Percentiles rank a stretch among this genome's conserved stretches.
Evolutionary conservation across 1,140 invertebrate species (phyloP).

Genomic region (Eurosta solidaginis): DNA sequence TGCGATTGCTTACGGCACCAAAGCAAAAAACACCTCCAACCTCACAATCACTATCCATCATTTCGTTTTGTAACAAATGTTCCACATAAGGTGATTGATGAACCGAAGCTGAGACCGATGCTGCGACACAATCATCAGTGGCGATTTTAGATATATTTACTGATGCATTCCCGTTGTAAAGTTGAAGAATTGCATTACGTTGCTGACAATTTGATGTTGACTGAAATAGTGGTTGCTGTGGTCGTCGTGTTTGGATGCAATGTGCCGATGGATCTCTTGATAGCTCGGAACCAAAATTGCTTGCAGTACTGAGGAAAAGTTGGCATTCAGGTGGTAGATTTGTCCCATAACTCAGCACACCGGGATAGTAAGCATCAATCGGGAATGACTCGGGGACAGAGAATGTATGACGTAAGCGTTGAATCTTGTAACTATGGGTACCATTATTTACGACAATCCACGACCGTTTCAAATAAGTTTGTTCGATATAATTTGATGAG

Average conservation of each 20-base stretch:
- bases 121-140: not conserved
- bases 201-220: not conserved
- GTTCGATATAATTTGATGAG: slow-evolving; percentile 50
- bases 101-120: too few relatives aligned
- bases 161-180: not conserved
- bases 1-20: slow-evolving; percentile 38
- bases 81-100: not conserved
- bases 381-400: slow-evolving; percentile 53
- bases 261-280: slow-evolving; percentile 47
- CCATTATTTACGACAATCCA: slow-evolving; percentile 46
- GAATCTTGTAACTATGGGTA: slow-evolving; percentile 41
- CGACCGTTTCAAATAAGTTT: slow-evolving; percentile 53
- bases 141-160: not conserved
- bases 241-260: not conserved
- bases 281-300: slow-evolving; percentile 54
- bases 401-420: slow-evolving; percentile 54
- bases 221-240: not conserved
- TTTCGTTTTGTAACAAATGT: slow-evolving; percentile 37
- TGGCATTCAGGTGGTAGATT: slow-evolving; percentile 53
- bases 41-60: slow-evolving; percentile 49
- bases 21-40: slow-evolving; percentile 49
- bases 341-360: slow-evolving; percentile 52
- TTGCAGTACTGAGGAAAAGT: slow-evolving; percentile 39
- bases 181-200: not conserved
- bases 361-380: slow-evolving; percentile 37